Evolutionary conservation across 2,888 invertebrate species (phyloP), one percentile per base, ranked within the genome.

Genomic region (Pristionchus entomophagus): DNA sequence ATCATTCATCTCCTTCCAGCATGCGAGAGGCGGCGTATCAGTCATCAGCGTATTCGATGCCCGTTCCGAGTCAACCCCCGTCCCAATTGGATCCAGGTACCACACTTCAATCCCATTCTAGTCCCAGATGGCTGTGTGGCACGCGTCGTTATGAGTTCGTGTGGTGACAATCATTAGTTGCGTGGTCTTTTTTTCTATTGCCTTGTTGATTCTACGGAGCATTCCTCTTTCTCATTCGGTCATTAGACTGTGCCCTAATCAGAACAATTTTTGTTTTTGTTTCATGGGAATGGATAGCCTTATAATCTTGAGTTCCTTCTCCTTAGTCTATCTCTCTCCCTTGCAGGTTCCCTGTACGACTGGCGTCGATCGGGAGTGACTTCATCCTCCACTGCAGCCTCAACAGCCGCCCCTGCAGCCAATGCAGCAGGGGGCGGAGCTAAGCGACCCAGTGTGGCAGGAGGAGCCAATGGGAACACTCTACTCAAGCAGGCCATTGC

Each of bases 401-500:
- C 86, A 78, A 29, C n/a, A 17, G 62, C 26, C 38, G 35, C 45
- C 62, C 86, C 12, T 62, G 45, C 69, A n/a, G 49, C 59, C 0
- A 19, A 10, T 38, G 38, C 82, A 56, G 86, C 86, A 83, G 86
- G 88, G 83, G 87, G 86, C 84, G 82, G 81, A 35, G 53, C 59
- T 80, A 77, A 86, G 62, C 59, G 77, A 41, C 82, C 49, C 45
- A 32, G 41, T 51, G 49, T 80, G 19, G 51, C 62, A 51, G 73
- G 73, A 73, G 87, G 87, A 80, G n/a, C 84, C 17, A 86, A 84
- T 41, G 88, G 88, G 87, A 90, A 91, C 85, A 87, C 88, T 14
- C 87, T 92, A 83, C 89, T 92, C 86, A 92, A 92, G 88, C 92
- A 91, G 84, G 92, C 92, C 4, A 90, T 92, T 56, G 92, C 92